Percentiles rank a stretch among this genome's conserved stretches.
Evolutionary conservation across 2,113 vertebrate species (phyloP).

Genomic region (Fukomys damarensis): DNA sequence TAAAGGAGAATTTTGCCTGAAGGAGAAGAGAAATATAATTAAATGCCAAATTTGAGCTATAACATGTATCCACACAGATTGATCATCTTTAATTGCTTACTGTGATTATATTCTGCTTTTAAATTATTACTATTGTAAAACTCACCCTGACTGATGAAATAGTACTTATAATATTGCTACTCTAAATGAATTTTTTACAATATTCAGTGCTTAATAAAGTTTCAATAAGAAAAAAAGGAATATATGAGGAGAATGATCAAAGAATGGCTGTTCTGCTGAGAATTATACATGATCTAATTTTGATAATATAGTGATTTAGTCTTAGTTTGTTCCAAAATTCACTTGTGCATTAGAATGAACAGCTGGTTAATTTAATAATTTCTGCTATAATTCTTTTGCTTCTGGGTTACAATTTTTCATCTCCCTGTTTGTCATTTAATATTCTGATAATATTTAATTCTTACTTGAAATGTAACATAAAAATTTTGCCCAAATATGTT

Average conservation of each 20-base stretch:
- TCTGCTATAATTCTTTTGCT: conserved; percentile 73
- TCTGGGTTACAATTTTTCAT: conserved; percentile 74
- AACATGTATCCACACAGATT: neutral
- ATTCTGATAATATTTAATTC: conserved; percentile 50
- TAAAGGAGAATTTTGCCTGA: conserved; percentile 52
- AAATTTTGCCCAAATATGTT: conserved; percentile 59
- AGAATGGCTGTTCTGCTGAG: conserved; percentile 74
- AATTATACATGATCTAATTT: conserved; percentile 76
- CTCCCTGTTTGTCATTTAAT: conserved; percentile 67
- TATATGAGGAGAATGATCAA: conserved; percentile 38
- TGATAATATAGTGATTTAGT: conserved; percentile 60
- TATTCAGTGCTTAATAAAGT: conserved; percentile 71
- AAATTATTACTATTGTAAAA: conserved; percentile 73
- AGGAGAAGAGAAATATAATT: conserved; percentile 65
- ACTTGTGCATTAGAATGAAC: conserved; percentile 72
- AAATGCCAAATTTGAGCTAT: conserved; percentile 61
- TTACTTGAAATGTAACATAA: conserved; percentile 61
- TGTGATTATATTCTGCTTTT: conserved; percentile 74
- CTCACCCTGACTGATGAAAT: conserved; percentile 68
- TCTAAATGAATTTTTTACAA: conserved; percentile 77
- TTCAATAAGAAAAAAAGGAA: conserved; percentile 76
- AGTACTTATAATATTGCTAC: conserved; percentile 62
- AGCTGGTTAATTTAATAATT: conserved; percentile 81
- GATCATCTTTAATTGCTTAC: conserved; percentile 71
- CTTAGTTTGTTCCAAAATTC: conserved; percentile 78